Base-by-base conservation (phyloP, 2,113 vertebrate genomes). In the Periophthalmus modestus region DNA sequence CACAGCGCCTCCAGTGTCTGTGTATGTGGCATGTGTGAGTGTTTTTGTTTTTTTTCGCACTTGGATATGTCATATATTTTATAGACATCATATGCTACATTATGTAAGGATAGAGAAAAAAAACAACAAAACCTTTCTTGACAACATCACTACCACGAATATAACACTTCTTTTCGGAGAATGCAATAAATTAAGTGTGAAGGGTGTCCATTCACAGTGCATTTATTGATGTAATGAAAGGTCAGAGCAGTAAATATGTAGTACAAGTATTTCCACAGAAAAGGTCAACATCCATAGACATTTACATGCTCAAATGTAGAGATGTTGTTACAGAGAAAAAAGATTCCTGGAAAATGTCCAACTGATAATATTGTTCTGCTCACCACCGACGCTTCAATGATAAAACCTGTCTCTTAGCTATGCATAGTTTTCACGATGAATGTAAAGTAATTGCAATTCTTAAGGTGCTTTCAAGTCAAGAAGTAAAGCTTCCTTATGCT, bases 401-500 rank as follows among this genome's bases (percentile, higher is more conserved):
- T 43, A 43, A 43, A 43, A 43, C 7, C 39, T 28, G 21, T 39
- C 34, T 82, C 81, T 79, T 36, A 24, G 66, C 83, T 3, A 28
- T 80, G 74, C 47, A 21, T 66, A 52, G 66, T 89, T 85, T 82
- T 89, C 78, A 81, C 87, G 74, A 85, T 52, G 16, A 74, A 57
- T 67, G 66, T 80, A 80, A 77, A 79, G 85, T 83, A 83, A 89
- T 84, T 82, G 71, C 66, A 81, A 80, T 86, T 88, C 81, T 80
- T 75, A 73, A 72, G 36, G 75, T 84, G 77, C 79, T 81, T 81
- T 82, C 62, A 71, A 84, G 66, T 86, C 78, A 82, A 83, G 73
- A 82, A 74, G 74, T 74, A 68, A 75, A 78, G 79, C 85, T 86
- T 80, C 78, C 24, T 2, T 43, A 43, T 43, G 39, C 39, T 43